Percentiles rank a stretch among this genome's conserved stretches.
Evolutionary conservation across 2,113 vertebrate species (phyloP).

Genomic region (Elephantulus edwardii): DNA sequence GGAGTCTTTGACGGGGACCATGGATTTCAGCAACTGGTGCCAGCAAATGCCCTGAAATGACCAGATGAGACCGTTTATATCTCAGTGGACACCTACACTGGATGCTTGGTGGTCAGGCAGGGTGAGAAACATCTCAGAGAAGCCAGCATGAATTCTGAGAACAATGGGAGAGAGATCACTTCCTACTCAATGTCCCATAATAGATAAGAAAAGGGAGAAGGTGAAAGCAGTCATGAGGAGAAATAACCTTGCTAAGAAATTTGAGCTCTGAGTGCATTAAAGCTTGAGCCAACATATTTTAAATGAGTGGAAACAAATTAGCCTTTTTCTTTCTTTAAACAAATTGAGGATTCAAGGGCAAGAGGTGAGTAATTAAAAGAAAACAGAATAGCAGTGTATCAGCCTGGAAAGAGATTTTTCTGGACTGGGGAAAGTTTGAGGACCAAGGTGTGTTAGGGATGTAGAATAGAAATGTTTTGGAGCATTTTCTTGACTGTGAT

Average conservation of each 20-base stretch:
- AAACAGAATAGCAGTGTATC: not conserved
- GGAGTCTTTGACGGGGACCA: not conserved
- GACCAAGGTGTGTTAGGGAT: not conserved
- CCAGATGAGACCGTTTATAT: not conserved
- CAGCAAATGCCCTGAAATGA: not conserved
- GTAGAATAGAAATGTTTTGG: too few species aligned
- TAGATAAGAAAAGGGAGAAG: not conserved
- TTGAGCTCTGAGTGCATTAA: not conserved
- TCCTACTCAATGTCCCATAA: not conserved
- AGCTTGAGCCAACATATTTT: not conserved
- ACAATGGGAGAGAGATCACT: not conserved
- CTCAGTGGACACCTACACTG: not conserved
- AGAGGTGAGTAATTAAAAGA: not conserved
- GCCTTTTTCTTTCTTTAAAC: not conserved
- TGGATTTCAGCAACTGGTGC: not conserved
- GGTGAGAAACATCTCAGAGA: not conserved
- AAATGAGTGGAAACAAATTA: not conserved
- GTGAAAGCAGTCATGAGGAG: not conserved
- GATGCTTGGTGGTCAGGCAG: not conserved
- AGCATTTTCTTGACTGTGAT: not conserved
- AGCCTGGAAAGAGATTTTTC: not conserved
- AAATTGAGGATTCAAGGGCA: constrained; percentile 5
- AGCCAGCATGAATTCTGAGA: not conserved
- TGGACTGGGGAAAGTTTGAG: not conserved
- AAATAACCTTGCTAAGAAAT: not conserved